phyloP scores from a whole-genome alignment of 2,113 vertebrate species.

The Cottus gobio region DNA sequence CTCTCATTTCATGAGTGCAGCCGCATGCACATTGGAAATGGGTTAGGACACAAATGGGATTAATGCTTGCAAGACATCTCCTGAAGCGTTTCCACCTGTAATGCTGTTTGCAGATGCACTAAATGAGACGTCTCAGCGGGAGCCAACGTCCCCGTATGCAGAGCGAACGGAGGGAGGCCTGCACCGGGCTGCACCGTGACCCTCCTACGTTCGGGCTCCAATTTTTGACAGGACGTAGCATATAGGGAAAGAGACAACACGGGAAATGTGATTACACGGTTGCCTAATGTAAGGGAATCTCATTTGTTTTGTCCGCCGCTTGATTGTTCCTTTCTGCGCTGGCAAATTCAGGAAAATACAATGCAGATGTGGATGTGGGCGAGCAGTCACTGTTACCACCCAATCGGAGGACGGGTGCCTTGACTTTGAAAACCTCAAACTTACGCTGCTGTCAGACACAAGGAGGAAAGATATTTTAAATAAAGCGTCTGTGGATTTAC shows the following conservation, averaged over 20 bases:
- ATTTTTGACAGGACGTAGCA: constrained; percentile 45
- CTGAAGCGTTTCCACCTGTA: constrained; percentile 79
- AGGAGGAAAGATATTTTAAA: not conserved
- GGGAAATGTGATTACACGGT: constrained; percentile 75
- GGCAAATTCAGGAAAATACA: constrained; percentile 45
- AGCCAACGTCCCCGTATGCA: constrained; percentile 57
- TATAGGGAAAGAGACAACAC: constrained; percentile 68
- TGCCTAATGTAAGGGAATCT: constrained; percentile 75
- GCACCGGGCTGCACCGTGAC: constrained; percentile 58
- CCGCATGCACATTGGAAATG: constrained; percentile 72
- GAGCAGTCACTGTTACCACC: constrained; percentile 52
- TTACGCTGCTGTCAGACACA: not conserved
- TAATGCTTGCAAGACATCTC: constrained; percentile 77
- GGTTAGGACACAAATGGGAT: constrained; percentile 79
- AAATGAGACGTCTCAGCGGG: constrained; percentile 73
- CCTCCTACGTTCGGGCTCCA: constrained; percentile 51
- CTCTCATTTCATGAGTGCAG: constrained; percentile 79
- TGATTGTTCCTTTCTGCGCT: constrained; percentile 64
- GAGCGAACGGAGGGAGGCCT: constrained; percentile 59
- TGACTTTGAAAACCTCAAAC: constrained; percentile 61
- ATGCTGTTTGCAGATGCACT: constrained; percentile 78
- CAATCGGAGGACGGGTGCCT: constrained; percentile 35
- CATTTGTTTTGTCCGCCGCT: constrained; percentile 70
- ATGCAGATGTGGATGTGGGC: constrained; percentile 56
- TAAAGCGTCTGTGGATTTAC: not conserved